Conservation (phyloP, 2,113 vertebrate genomes). For the Podarcis raffonei region DNA sequence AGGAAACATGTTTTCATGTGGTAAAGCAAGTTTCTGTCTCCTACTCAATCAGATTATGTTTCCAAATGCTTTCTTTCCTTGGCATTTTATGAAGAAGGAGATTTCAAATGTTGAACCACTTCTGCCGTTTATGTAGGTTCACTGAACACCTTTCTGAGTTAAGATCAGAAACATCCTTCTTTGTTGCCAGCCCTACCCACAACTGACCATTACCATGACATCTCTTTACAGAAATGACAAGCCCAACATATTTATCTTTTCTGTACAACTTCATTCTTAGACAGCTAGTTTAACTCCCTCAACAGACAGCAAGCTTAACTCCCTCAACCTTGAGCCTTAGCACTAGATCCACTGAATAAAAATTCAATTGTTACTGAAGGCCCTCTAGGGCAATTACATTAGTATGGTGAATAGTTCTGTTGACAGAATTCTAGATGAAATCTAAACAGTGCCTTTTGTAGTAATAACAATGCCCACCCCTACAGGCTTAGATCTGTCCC, state of each 20-base stretch:
- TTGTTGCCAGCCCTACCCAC: conserved; percentile 1
- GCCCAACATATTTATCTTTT: conserved; percentile 54
- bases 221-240: neutral
- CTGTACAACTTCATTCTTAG: conserved; percentile 59
- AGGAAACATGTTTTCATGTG: neutral
- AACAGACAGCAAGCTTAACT: conserved; percentile 40
- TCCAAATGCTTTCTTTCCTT: neutral
- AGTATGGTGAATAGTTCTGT: conserved; percentile 47
- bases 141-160: neutral
- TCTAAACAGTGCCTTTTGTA: conserved; percentile 45
- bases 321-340: conserved; percentile 32
- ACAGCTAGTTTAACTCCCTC: conserved; percentile 7
- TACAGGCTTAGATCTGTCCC: conserved; percentile 33
- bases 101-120: neutral
- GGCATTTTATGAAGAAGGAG: conserved; percentile 8
- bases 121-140: neutral
- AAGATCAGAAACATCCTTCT: neutral
- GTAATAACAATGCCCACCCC: conserved; percentile 32
- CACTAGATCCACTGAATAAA: conserved; percentile 54
- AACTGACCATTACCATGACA: neutral
- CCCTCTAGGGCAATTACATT: conserved; percentile 51
- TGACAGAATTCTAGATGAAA: conserved; percentile 57
- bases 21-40: neutral
- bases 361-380: conserved; percentile 60
- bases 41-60: neutral